Percentiles rank a stretch among this genome's conserved stretches.
phyloP scores from a whole-genome alignment of 2,113 vertebrate species.

The Bambusicola thoracicus region DNA sequence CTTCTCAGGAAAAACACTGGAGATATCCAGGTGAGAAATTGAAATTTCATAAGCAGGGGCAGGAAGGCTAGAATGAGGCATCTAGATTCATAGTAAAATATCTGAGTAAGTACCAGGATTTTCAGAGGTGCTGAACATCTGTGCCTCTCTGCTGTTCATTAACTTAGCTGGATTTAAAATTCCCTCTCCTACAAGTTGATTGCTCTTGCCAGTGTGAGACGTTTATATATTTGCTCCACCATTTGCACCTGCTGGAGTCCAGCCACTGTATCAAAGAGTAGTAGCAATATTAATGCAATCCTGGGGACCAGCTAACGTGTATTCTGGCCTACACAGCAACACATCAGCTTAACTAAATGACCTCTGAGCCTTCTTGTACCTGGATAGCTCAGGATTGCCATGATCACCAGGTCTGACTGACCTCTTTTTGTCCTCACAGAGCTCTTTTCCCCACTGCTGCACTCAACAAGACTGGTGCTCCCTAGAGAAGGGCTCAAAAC shows the following conservation, averaged over 20 bases:
- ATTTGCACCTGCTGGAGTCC: not conserved
- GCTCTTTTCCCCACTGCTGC: not conserved
- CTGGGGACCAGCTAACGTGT: not conserved
- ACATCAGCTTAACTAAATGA: not conserved
- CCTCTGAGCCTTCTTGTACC: not conserved
- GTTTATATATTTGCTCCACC: not conserved
- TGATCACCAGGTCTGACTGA: not conserved
- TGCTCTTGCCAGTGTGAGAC: not conserved
- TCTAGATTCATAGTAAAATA: not conserved
- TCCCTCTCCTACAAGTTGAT: not conserved
- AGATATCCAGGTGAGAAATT: not conserved
- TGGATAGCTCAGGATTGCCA: not conserved
- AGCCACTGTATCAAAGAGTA: fast-evolving
- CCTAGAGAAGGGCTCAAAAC: not conserved
- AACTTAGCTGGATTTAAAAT: not conserved
- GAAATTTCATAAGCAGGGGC: not conserved
- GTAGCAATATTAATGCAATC: not conserved
- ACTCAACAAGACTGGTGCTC: fast-evolving
- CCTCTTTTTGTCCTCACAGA: not conserved
- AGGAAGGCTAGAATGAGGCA: not conserved
- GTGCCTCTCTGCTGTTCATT: not conserved
- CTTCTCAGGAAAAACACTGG: conserved; percentile 23
- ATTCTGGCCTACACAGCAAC: not conserved
- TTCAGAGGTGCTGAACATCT: not conserved
- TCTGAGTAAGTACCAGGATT: not conserved